Conservation (phyloP, 2,113 vertebrate species). For the Onychorhynchus coronatus region DNA sequence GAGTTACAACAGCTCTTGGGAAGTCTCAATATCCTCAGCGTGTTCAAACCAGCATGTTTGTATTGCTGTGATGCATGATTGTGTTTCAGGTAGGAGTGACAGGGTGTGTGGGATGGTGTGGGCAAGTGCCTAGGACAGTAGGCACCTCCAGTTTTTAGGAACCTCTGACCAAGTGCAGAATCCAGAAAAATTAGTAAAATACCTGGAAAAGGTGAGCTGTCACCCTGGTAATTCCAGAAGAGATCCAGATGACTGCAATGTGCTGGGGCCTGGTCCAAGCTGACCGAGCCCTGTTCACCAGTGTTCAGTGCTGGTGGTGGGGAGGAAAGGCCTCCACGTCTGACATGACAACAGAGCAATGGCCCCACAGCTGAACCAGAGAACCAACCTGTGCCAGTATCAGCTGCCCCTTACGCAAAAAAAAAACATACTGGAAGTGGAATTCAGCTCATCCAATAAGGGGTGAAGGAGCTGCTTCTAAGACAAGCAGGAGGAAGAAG, state of each 20-base stretch:
- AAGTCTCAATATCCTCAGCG: neutral
- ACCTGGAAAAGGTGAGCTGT: neutral
- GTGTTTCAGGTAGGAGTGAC: neutral
- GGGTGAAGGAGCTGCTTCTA: neutral
- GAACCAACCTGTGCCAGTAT: neutral
- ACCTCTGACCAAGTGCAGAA: neutral
- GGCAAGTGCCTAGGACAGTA: neutral
- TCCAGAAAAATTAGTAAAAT: neutral
- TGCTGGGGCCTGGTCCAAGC: rapidly evolving
- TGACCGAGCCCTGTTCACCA: neutral
- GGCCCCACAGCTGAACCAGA: neutral
- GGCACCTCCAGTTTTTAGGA: neutral
- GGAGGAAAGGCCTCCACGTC: neutral
- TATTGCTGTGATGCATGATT: rapidly evolving
- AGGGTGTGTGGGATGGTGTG: neutral
- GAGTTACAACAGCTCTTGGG: neutral
- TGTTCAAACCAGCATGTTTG: neutral
- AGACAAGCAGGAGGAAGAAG: neutral
- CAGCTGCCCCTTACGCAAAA: neutral
- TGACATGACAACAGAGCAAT: neutral
- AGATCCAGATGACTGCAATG: neutral
- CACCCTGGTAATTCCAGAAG: neutral
- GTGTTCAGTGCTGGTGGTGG: neutral
- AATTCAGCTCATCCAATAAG: neutral
- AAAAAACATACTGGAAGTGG: neutral